Conservation (phyloP, 2,113 vertebrate genomes). For the Tonatia bakeri region DNA sequence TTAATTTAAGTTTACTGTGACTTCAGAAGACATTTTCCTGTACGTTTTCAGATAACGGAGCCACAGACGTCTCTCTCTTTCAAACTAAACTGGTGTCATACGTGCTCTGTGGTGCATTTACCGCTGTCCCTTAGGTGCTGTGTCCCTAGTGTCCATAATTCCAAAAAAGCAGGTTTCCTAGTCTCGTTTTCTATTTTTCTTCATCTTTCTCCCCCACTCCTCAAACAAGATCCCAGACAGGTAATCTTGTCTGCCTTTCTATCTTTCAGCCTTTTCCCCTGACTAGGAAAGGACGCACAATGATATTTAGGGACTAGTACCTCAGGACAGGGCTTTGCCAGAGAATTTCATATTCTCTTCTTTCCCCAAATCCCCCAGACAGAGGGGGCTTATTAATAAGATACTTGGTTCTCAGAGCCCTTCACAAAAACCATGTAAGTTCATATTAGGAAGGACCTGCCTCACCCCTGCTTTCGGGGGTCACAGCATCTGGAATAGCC, state of each 20-base stretch:
- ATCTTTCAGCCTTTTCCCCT: not conserved
- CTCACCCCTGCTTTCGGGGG: not conserved
- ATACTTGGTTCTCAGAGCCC: not conserved
- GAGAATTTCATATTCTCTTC: not conserved
- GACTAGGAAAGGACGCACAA: not conserved
- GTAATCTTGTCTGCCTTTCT: not conserved
- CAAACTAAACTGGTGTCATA: not conserved
- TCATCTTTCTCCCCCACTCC: not conserved
- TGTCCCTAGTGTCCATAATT: not conserved
- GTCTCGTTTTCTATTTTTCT: not conserved
- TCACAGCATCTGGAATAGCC: not conserved
- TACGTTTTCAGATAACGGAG: not conserved
- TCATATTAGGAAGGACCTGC: not conserved
- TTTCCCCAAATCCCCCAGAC: not conserved
- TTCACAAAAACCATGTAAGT: not conserved
- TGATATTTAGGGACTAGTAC: not conserved
- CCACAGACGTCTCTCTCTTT: not conserved
- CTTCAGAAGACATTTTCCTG: not conserved
- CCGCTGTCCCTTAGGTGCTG: no score
- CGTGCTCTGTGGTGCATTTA: not conserved
- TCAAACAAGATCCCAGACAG: not conserved
- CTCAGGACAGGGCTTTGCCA: not conserved
- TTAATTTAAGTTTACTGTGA: not conserved
- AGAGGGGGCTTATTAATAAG: not conserved
- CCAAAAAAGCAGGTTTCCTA: not conserved